phyloP scores from a whole-genome alignment of 2,888 invertebrate species.

The Metopia argyrocephala region DNA sequence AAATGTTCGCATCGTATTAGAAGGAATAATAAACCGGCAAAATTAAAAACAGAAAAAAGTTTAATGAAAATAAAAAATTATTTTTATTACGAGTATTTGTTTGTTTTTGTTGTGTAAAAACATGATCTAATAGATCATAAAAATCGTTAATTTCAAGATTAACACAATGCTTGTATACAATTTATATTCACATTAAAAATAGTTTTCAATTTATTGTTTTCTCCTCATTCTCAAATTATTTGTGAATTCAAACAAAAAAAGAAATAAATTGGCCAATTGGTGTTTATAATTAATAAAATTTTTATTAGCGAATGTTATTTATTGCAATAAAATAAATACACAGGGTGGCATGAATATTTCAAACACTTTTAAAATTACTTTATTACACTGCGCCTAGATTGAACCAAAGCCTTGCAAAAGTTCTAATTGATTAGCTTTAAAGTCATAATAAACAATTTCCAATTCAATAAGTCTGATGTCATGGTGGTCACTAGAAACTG shows the following conservation, averaged over 20 bases:
- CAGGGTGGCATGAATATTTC: neutral
- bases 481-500: too few species aligned
- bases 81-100: conserved; percentile 41
- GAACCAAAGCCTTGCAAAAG: too few species aligned
- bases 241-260: neutral
- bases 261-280: conserved; percentile 3
- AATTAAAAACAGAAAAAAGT: neutral
- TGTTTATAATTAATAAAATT: neutral
- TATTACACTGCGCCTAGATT: too few species aligned
- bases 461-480: too few species aligned
- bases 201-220: conserved; percentile 1
- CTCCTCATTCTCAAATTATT: neutral
- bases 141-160: conserved; percentile 32
- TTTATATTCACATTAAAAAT: conserved; percentile 8
- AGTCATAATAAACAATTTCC: too few species aligned
- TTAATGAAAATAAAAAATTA: neutral
- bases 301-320: neutral
- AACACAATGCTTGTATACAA: conserved; percentile 24
- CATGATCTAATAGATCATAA: conserved; percentile 63
- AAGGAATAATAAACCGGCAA: neutral
- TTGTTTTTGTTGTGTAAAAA: conserved; percentile 60
- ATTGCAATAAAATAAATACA: neutral
- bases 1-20: neutral
- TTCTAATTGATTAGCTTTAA: too few species aligned
- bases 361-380: neutral